Conservation (phyloP, 2,113 vertebrate species). For the Chascanopsetta lugubris region DNA sequence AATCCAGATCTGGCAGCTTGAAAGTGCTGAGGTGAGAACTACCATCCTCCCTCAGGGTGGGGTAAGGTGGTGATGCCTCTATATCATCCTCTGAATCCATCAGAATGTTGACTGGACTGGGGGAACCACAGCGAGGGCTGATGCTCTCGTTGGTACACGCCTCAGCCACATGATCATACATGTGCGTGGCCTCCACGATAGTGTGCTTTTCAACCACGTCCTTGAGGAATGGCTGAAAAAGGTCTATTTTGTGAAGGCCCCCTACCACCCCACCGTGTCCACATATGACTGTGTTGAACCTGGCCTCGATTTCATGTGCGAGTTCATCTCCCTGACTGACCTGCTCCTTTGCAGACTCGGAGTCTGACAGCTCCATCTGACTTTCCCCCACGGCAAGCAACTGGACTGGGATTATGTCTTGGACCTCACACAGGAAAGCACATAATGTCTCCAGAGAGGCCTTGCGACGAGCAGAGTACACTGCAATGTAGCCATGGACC, state of each 20-base stretch:
- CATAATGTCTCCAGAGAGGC: slow-evolving; percentile 93
- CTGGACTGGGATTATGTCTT: slow-evolving; percentile 94
- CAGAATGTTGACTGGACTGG: slow-evolving; percentile 87
- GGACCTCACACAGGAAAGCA: slow-evolving; percentile 95
- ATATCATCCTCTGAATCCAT: slow-evolving; percentile 93
- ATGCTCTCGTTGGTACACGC: slow-evolving; percentile 89
- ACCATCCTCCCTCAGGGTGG: slow-evolving; percentile 83
- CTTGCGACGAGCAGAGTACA: slow-evolving; percentile 90
- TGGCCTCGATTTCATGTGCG: slow-evolving; percentile 91
- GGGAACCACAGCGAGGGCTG: slow-evolving; percentile 89
- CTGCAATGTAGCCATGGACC: slow-evolving; percentile 93
- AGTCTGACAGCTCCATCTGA: slow-evolving; percentile 84
- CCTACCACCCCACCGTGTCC: slow-evolving; percentile 84
- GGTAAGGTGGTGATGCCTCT: slow-evolving; percentile 82
- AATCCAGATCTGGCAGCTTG: slow-evolving; percentile 89
- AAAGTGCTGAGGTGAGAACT: slow-evolving; percentile 83
- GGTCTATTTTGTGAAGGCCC: slow-evolving; percentile 88
- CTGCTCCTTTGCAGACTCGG: slow-evolving; percentile 87
- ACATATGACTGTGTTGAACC: slow-evolving; percentile 85
- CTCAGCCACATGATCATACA: slow-evolving; percentile 94
- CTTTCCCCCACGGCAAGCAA: slow-evolving; percentile 88
- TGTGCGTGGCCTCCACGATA: slow-evolving; percentile 91
- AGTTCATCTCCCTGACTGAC: slow-evolving; percentile 91
- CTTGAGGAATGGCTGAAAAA: slow-evolving; percentile 90
- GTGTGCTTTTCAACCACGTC: slow-evolving; percentile 92